Percentiles rank a stretch among this genome's conserved stretches.
phyloP scores from a whole-genome alignment of 2,113 vertebrate species.

The Pachypanchax playfairii region DNA sequence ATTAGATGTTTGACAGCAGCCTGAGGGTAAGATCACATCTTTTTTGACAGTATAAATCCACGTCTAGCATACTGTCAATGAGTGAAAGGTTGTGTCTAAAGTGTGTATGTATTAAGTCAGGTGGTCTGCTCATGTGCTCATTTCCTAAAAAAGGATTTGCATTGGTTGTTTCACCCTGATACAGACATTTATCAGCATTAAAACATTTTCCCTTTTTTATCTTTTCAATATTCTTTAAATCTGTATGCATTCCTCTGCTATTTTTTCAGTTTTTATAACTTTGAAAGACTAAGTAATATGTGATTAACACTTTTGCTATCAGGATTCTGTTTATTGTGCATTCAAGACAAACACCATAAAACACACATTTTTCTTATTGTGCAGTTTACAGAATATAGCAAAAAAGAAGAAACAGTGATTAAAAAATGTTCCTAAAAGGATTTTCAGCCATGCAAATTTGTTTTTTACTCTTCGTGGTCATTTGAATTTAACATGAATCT shows the following conservation, averaged over 20 bases:
- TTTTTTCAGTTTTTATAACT: conserved; percentile 2
- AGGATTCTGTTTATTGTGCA: conserved; percentile 36
- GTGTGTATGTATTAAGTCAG: neutral
- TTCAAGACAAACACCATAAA: conserved; percentile 20
- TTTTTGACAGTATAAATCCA: neutral
- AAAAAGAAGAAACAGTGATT: conserved; percentile 12
- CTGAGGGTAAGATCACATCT: too few relatives aligned
- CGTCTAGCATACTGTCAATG: neutral
- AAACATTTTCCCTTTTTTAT: neutral
- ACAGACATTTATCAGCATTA: neutral
- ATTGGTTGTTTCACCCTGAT: too few relatives aligned
- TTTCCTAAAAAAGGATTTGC: too few relatives aligned
- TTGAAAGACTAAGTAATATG: conserved; percentile 18
- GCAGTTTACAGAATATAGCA: conserved; percentile 23
- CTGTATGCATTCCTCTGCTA: neutral
- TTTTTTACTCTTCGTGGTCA: too few relatives aligned
- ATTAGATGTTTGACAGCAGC: neutral
- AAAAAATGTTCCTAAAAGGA: conserved; percentile 18
- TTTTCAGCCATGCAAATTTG: conserved; percentile 4
- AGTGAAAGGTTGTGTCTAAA: neutral
- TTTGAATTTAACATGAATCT: too few relatives aligned
- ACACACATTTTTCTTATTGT: conserved; percentile 36
- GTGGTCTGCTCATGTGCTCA: neutral
- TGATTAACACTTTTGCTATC: conserved; percentile 50
- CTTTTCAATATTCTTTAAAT: conserved; percentile 11